phyloP scores from a whole-genome alignment of 2,888 invertebrate genomes.

The Synanthedon myopaeformis region DNA sequence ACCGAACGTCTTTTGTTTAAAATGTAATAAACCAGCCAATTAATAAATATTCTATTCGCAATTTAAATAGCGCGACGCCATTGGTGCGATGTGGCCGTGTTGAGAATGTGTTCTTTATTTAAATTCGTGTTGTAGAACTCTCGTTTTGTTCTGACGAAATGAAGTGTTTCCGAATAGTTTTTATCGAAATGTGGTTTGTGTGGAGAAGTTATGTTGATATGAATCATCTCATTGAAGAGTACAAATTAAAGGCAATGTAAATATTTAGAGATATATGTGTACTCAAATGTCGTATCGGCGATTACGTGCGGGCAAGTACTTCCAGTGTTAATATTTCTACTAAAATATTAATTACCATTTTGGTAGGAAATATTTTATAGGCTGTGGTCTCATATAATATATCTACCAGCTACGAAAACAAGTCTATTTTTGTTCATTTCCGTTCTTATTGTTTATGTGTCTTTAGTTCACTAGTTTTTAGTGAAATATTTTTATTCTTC shows the following conservation, averaged over 20 bases:
- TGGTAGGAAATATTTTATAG: too few relatives aligned
- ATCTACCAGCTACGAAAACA: too few relatives aligned
- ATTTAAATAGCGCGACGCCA: not conserved
- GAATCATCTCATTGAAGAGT: too few relatives aligned
- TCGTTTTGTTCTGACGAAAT: too few relatives aligned
- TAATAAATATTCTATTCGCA: not conserved
- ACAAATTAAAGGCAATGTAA: not conserved
- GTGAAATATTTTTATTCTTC: too few relatives aligned
- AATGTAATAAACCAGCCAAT: not conserved
- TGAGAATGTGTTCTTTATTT: not conserved
- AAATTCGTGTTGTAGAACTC: not conserved
- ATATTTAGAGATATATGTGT: not conserved
- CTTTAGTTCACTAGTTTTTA: too few relatives aligned
- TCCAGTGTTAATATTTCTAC: too few relatives aligned
- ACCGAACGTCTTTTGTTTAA: constrained; percentile 21
- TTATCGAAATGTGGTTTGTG: not conserved
- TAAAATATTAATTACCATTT: too few relatives aligned
- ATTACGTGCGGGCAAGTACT: not conserved
- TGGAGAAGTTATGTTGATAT: not conserved
- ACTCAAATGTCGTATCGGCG: not conserved
- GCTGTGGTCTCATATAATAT: too few relatives aligned
- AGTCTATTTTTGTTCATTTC: too few relatives aligned
- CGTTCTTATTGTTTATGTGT: too few relatives aligned
- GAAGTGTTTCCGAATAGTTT: too few relatives aligned
- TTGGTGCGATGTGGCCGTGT: not conserved